Evolutionary conservation across 2,888 invertebrate species (phyloP).

Genomic region (Scrobipalpa costella): DNA sequence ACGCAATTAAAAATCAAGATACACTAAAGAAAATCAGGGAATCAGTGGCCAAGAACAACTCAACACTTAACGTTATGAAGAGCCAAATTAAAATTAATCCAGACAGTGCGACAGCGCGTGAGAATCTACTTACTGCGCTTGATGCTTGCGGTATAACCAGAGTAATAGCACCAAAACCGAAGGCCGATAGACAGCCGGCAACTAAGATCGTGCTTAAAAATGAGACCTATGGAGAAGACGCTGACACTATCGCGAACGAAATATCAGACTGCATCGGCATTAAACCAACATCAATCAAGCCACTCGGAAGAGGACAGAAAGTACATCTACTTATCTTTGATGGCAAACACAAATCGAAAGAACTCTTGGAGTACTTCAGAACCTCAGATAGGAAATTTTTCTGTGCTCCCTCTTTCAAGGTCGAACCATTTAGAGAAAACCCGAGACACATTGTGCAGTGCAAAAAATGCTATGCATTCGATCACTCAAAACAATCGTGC

Average conservation of each 20-base stretch:
- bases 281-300: background rate
- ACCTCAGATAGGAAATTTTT: conserved; percentile 25
- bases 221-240: conserved; percentile 18
- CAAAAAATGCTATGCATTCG: too few species aligned
- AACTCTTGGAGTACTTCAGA: conserved; percentile 26
- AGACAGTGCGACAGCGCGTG: conserved; percentile 6
- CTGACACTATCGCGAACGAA: background rate
- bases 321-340: conserved; percentile 25
- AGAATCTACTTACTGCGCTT: conserved; percentile 24
- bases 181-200: conserved; percentile 30
- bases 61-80: conserved; percentile 29
- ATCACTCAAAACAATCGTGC: too few species aligned
- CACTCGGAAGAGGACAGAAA: conserved; percentile 20
- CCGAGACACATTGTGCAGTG: background rate
- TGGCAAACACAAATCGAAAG: conserved; percentile 27
- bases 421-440: background rate
- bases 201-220: conserved; percentile 31
- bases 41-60: conserved; percentile 33
- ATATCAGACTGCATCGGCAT: background rate
- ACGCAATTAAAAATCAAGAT: too few species aligned
- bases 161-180: conserved; percentile 31
- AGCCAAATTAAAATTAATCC: conserved; percentile 14
- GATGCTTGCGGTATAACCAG: conserved; percentile 25
- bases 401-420: background rate
- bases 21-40: conserved; percentile 14